Evolutionary conservation across 2,797 vertebrate species (phyloP).

Genomic region (Acridotheres tristis): DNA sequence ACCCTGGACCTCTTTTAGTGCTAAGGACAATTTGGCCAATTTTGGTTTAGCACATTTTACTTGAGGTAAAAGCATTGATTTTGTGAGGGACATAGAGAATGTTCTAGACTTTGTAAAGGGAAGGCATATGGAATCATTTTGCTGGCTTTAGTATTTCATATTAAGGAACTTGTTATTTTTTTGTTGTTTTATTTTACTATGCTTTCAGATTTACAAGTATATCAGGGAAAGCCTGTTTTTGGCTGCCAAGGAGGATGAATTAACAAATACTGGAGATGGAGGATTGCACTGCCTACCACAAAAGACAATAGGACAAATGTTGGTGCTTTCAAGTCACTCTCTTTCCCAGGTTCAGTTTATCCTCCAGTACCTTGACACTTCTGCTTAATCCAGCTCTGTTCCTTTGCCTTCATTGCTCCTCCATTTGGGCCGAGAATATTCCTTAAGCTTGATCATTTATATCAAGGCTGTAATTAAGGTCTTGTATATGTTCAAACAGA

Average conservation of each 20-base stretch:
- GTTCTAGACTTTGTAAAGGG: not conserved
- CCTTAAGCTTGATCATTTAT: slow-evolving; percentile 34
- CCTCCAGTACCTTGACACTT: not conserved
- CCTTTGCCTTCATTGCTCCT: not conserved
- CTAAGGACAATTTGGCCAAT: not conserved
- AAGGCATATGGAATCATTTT: not conserved
- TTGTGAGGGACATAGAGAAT: not conserved
- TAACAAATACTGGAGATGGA: not conserved
- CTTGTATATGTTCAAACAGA: slow-evolving; percentile 67
- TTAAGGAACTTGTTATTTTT: not conserved
- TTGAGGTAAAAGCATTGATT: not conserved
- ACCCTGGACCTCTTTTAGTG: not conserved
- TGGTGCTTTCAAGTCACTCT: not conserved
- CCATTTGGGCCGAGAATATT: not conserved
- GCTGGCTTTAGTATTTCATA: not conserved
- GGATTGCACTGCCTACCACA: not conserved
- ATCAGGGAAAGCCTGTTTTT: not conserved
- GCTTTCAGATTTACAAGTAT: not conserved
- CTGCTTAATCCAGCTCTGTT: not conserved
- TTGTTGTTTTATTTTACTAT: not conserved
- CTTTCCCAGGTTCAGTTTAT: not conserved
- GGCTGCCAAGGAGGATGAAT: not conserved
- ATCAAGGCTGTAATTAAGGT: slow-evolving; percentile 71
- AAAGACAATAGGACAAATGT: not conserved
- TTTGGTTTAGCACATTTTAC: not conserved